A percentile compares a stretch with the other conserved stretches of the same genome.
phyloP scores from a whole-genome alignment of 2,797 vertebrate genomes.

The Schizopygopsis pylzovi region DNA sequence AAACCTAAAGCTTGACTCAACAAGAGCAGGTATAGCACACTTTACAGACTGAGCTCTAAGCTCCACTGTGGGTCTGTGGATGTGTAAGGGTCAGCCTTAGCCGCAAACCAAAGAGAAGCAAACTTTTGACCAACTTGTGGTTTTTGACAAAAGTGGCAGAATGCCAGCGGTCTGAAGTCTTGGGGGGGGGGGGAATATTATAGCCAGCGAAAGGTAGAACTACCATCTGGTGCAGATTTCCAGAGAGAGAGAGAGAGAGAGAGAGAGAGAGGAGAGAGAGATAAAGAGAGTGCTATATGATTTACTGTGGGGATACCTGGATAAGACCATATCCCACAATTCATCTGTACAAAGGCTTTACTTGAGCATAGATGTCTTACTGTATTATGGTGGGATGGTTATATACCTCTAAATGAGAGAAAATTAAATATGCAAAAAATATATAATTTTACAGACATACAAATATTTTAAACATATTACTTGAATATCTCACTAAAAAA shows the following conservation, averaged over 20 bases:
- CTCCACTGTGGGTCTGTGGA: slow-evolving; percentile 1
- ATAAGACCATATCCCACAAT: slow-evolving; percentile 6
- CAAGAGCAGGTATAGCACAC: slow-evolving; percentile 59
- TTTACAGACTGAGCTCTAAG: slow-evolving; percentile 51
- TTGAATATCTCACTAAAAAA: neutral
- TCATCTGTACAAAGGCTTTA: neutral
- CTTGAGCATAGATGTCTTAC: slow-evolving; percentile 29
- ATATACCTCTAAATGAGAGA: neutral
- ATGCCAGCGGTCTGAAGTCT: slow-evolving; percentile 46
- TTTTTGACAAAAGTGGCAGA: slow-evolving; percentile 40
- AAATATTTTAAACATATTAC: neutral
- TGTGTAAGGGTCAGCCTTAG: slow-evolving; percentile 28
- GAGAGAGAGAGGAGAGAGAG: neutral
- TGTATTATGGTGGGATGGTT: slow-evolving; percentile 16
- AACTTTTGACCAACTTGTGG: slow-evolving; percentile 26
- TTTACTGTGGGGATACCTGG: slow-evolving; percentile 39
- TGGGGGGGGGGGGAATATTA: slow-evolving; percentile 38
- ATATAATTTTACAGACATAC: neutral
- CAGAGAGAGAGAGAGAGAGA: neutral
- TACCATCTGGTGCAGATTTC: slow-evolving; percentile 54
- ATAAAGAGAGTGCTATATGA: slow-evolving; percentile 29
- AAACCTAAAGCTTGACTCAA: slow-evolving; percentile 61
- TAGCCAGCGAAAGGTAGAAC: slow-evolving; percentile 32
- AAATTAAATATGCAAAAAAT: neutral
- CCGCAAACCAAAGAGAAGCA: slow-evolving; percentile 28